These are phyloP conservation scores for Calycopis cecrops DNA, from an alignment of 1,140 invertebrate species.

Conservation along the genomic window DNA sequence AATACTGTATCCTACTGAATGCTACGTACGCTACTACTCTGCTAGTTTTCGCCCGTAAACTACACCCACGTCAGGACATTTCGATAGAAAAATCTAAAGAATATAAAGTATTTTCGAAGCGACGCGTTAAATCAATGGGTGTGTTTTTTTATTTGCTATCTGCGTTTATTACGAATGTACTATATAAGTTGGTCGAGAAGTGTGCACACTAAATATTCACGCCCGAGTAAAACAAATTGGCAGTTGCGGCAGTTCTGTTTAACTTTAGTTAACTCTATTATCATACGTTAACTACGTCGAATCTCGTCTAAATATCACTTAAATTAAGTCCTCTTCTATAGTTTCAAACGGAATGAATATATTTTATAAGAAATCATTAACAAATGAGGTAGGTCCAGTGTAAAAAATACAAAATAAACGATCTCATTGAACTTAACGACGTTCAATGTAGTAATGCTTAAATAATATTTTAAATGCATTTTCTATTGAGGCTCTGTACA, in stretches of 20 bases:
- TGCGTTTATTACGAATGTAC: too few species aligned
- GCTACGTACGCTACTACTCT: too few species aligned
- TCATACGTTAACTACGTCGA: too few species aligned
- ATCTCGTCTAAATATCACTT: neutral
- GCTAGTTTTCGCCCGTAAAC: too few species aligned
- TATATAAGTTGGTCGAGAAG: too few species aligned
- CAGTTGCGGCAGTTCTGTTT: slow-evolving; percentile 4
- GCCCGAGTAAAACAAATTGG: slow-evolving; percentile 6
- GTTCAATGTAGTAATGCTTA: neutral
- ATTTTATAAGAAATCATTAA: neutral
- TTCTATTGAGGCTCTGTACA: slow-evolving; percentile 7
- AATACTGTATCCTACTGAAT: too few species aligned
- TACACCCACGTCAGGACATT: too few species aligned
- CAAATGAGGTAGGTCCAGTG: slow-evolving; percentile 6
- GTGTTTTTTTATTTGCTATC: too few species aligned
- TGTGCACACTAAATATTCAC: too few species aligned
- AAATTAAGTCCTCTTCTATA: neutral
- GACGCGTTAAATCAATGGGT: too few species aligned
- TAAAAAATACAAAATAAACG: slow-evolving; percentile 11
- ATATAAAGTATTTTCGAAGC: too few species aligned
- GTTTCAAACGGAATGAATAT: slow-evolving; percentile 4
- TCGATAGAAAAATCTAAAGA: too few species aligned
- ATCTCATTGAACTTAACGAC: slow-evolving; percentile 1
- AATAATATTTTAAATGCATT: slow-evolving; percentile 7
- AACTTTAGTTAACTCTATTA: neutral